Evolutionary conservation across 2,113 vertebrate genomes (phyloP).

Genomic region (Bos taurus): ARS-UCD2.0 NC_037328.1:121414001-121414500

Average conservation of each 20-base stretch:
- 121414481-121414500: background rate
- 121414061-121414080: background rate
- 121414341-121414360: background rate
- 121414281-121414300: background rate
- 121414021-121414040: background rate
- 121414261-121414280: background rate
- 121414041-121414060: background rate
- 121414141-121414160: background rate
- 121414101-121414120: background rate
- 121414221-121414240: background rate
- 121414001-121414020: background rate
- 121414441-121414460: background rate
- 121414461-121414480: background rate
- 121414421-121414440: background rate
- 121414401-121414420: background rate
- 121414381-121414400: background rate
- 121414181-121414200: too few species aligned
- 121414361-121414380: background rate
- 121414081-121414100: background rate
- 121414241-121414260: background rate
- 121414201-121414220: background rate
- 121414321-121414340: background rate
- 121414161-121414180: background rate
- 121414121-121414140: background rate
- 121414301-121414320: background rate